Evolutionary conservation across 1,140 invertebrate species (phyloP).

Genomic region (Aricia agestis): DNA sequence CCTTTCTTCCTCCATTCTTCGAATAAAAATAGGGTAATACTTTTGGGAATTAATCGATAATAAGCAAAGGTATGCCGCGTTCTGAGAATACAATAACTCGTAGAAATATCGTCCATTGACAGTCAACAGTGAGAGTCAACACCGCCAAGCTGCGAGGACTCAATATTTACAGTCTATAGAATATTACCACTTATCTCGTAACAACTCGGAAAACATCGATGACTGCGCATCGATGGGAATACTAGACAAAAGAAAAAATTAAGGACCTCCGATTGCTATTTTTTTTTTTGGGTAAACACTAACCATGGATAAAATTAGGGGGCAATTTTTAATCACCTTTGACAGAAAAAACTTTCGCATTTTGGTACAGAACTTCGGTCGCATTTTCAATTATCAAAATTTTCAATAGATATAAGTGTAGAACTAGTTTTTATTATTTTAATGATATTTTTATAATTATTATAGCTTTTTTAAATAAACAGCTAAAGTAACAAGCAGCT

Average conservation of each 20-base stretch:
- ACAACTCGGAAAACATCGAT: constrained; percentile 54
- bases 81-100: background rate
- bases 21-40: constrained; percentile 26
- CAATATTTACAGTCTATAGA: constrained; percentile 69
- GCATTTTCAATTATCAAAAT: too few relatives aligned
- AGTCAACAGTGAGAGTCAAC: constrained; percentile 68
- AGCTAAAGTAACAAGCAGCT: too few relatives aligned
- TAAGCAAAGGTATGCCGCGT: background rate
- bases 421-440: too few relatives aligned
- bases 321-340: too few relatives aligned
- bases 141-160: constrained; percentile 61
- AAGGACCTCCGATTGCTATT: too few relatives aligned
- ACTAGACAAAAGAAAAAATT: background rate
- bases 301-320: too few relatives aligned
- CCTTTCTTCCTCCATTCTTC: constrained; percentile 22
- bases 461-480: too few relatives aligned
- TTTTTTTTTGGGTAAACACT: too few relatives aligned
- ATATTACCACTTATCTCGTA: constrained; percentile 72
- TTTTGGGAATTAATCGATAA: constrained; percentile 14
- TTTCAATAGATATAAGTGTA: too few relatives aligned
- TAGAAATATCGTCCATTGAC: constrained; percentile 44
- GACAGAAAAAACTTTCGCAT: too few relatives aligned
- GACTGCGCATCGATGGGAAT: background rate
- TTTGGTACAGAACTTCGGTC: too few relatives aligned
- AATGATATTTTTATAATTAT: too few relatives aligned